Conservation (phyloP, 2,888 invertebrate genomes). For the Pyrocoelia pectoralis region DNA sequence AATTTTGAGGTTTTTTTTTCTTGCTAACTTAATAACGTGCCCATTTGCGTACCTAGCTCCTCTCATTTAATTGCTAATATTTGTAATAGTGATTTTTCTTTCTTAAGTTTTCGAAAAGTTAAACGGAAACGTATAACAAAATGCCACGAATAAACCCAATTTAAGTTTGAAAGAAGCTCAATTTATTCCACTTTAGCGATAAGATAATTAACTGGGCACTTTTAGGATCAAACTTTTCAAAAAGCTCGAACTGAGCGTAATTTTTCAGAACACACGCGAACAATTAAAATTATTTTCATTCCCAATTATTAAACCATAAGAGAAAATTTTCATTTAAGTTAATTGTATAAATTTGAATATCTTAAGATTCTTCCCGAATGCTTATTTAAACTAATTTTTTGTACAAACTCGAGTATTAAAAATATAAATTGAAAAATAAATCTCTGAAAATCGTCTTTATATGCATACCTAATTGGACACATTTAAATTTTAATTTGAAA, state of each 20-base stretch:
- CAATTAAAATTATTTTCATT: slow-evolving; percentile 13
- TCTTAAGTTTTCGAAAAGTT: slow-evolving; percentile 31
- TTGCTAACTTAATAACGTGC: slow-evolving; percentile 33
- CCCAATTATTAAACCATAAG: slow-evolving; percentile 26
- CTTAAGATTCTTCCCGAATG: slow-evolving; percentile 10
- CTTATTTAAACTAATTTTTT: slow-evolving; percentile 29
- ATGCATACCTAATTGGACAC: slow-evolving; percentile 44
- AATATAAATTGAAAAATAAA: slow-evolving; percentile 35
- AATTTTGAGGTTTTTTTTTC: slow-evolving; percentile 41
- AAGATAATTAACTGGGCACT: slow-evolving; percentile 54
- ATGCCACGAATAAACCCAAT: slow-evolving; percentile 56
- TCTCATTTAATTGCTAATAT: neutral
- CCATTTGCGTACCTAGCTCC: neutral
- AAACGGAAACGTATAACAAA: slow-evolving; percentile 46
- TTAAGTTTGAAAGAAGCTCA: slow-evolving; percentile 58
- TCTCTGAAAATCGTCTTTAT: slow-evolving; percentile 27
- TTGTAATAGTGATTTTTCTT: slow-evolving; percentile 7
- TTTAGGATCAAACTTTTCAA: slow-evolving; percentile 36
- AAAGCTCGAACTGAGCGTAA: neutral
- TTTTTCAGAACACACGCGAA: slow-evolving; percentile 4
- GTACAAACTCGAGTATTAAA: slow-evolving; percentile 25
- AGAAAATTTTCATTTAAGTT: slow-evolving; percentile 21
- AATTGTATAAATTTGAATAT: slow-evolving; percentile 34
- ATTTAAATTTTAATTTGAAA: slow-evolving; percentile 44
- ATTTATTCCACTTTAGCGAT: slow-evolving; percentile 54